Conservation (phyloP, 1,140 invertebrate genomes). For the Hetaerina americana region DNA sequence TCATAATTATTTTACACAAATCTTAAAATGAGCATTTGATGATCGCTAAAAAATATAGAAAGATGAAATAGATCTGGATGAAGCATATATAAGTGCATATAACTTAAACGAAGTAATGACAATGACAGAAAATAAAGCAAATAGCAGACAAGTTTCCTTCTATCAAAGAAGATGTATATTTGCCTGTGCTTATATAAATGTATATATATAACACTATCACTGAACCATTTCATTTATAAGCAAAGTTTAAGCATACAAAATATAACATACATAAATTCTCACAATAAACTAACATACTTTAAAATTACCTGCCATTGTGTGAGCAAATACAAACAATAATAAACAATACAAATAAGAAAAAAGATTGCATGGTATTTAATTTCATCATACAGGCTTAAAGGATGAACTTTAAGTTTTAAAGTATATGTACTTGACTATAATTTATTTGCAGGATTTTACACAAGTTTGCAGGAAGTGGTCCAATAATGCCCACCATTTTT, state of each 20-base stretch:
- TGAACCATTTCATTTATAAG: background rate
- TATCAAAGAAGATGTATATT: background rate
- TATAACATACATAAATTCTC: conserved; percentile 1
- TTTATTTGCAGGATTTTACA: background rate
- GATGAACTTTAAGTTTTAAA: background rate
- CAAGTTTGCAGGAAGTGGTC: background rate
- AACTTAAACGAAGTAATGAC: background rate
- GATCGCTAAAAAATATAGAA: background rate
- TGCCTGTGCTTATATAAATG: background rate
- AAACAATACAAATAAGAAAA: conserved; percentile 1
- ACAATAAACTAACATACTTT: background rate
- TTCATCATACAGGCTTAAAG: background rate
- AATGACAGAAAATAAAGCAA: background rate
- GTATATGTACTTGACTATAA: background rate
- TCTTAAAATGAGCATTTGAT: background rate
- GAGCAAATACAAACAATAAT: background rate
- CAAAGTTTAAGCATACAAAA: background rate
- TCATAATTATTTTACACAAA: background rate
- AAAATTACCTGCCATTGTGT: background rate
- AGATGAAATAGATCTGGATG: background rate
- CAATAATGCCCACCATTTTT: background rate
- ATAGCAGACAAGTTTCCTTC: background rate
- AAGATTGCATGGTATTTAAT: background rate
- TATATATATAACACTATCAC: background rate
- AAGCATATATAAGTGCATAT: background rate